Evolutionary conservation across 2,113 vertebrate genomes (phyloP).

Genomic region (Misgurnus anguillicaudatus): DNA sequence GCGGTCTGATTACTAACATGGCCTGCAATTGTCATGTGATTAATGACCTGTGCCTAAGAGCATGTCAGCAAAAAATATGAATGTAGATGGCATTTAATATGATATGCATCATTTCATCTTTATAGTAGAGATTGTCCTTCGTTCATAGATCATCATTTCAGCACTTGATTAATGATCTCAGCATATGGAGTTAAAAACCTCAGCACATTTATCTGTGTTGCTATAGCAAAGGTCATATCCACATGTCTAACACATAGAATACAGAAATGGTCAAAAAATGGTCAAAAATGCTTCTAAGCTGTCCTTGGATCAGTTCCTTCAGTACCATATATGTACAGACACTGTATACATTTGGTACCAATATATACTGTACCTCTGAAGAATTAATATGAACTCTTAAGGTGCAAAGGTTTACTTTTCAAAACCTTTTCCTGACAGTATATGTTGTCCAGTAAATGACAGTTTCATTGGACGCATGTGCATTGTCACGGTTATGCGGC

Average conservation of each 20-base stretch:
- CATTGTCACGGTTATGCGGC: no score
- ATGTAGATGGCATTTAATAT: constrained; percentile 36
- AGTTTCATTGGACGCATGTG: no score
- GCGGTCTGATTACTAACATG: constrained; percentile 12
- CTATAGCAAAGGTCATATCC: constrained; percentile 24
- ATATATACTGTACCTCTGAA: no score
- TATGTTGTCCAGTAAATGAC: no score
- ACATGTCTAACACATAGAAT: no score
- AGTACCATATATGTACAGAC: no score
- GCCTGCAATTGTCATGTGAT: constrained; percentile 31
- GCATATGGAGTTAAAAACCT: constrained; percentile 38
- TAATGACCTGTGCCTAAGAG: constrained; percentile 43
- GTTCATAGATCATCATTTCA: constrained; percentile 24
- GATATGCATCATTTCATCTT: constrained; percentile 42
- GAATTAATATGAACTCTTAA: no score
- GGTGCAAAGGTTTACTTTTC: no score
- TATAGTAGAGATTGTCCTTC: neutral
- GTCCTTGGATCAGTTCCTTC: no score
- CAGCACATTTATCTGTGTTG: neutral
- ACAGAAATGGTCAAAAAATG: neutral
- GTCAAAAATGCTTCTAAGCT: no score
- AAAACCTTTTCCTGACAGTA: no score
- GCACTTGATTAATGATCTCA: constrained; percentile 43
- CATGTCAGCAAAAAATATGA: constrained; percentile 48
- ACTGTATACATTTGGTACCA: no score